These are phyloP conservation scores for Chelonia mydas DNA, from an alignment of 2,797 vertebrate species.

Conservation along the genomic window DNA sequence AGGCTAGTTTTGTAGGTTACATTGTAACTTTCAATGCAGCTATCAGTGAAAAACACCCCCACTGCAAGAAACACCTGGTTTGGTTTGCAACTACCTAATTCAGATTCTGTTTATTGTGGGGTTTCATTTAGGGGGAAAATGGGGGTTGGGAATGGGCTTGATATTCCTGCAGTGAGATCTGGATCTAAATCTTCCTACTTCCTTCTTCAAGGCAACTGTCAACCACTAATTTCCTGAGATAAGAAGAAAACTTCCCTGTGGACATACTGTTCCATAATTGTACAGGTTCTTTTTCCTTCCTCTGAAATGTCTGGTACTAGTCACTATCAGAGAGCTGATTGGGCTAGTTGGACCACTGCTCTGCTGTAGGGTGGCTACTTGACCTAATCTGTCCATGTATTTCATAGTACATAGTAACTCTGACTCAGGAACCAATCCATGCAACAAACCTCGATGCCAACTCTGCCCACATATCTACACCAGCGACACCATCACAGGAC, in stretches of 20 bases:
- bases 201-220: neutral
- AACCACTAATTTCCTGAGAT: neutral
- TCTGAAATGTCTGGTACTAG: neutral
- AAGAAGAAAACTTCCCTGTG: neutral
- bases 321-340: neutral
- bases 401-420: neutral
- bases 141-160: neutral
- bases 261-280: neutral
- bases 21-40: rapidly evolving
- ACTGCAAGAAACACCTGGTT: neutral
- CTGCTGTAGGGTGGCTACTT: rapidly evolving
- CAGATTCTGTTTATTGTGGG: neutral
- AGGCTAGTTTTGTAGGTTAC: neutral
- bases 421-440: no score
- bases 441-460: no score
- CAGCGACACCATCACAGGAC: no score
- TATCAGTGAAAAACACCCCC: neutral
- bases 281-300: neutral
- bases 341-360: rapidly evolving
- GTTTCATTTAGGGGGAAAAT: neutral
- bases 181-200: neutral
- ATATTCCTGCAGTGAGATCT: neutral
- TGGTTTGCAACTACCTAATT: neutral
- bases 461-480: no score
- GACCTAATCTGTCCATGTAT: neutral